phyloP scores from a whole-genome alignment of 2,888 invertebrate species.

The Coelinius sp. region DNA sequence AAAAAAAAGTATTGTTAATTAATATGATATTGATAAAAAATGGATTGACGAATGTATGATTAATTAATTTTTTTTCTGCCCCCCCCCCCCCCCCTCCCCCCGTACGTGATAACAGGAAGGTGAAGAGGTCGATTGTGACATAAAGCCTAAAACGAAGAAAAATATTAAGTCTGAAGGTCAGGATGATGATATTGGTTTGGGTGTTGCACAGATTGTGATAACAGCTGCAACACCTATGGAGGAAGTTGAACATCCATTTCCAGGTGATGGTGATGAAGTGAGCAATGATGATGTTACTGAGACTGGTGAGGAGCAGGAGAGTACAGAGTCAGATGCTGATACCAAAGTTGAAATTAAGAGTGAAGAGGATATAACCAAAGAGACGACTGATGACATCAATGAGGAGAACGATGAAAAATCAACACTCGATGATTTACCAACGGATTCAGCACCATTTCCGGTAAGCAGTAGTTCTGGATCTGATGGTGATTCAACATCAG shows the following conservation, averaged over 20 bases:
- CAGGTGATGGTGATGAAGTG: conserved; percentile 74
- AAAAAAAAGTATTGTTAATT: conserved; percentile 10
- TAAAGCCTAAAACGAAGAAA: conserved; percentile 40
- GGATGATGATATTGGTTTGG: conserved; percentile 78
- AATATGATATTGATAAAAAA: not conserved
- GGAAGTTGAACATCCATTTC: conserved; percentile 86
- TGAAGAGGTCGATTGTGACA: conserved; percentile 35
- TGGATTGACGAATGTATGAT: not conserved
- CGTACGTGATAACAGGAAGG: conserved; percentile 43
- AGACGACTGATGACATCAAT: conserved; percentile 1
- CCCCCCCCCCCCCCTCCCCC: too few relatives aligned
- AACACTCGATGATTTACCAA: conserved; percentile 73
- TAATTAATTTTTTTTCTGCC: conserved; percentile 11
- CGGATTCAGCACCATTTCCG: conserved; percentile 75
- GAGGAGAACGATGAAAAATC: conserved; percentile 66
- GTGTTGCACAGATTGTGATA: conserved; percentile 91
- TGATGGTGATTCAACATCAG: conserved; percentile 76
- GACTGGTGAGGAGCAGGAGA: conserved; percentile 47
- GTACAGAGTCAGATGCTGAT: conserved; percentile 19
- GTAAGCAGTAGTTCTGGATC: conserved; percentile 80
- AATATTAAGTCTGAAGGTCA: conserved; percentile 42
- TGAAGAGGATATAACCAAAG: conserved; percentile 33
- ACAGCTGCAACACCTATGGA: conserved; percentile 96
- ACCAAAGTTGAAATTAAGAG: conserved; percentile 22
- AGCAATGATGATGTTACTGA: conserved; percentile 43